Base-by-base conservation (phyloP, 2,888 invertebrate genomes). In the Aspidiotus rigidus region DNA sequence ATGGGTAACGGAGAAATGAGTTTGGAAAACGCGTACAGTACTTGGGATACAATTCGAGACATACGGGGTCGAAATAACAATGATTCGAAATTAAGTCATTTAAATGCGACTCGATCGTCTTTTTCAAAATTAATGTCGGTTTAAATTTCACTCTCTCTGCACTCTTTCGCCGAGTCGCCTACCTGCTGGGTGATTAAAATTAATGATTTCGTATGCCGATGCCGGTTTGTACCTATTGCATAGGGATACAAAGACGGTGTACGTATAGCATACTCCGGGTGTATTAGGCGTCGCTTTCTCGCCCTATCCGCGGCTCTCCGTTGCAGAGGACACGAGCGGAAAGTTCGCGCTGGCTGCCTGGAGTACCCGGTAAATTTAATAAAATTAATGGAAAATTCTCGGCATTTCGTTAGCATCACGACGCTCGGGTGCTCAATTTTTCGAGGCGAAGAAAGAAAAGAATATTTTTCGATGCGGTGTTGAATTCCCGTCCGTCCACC, bases 11-110 rank as follows among this genome's bases (percentile, higher is more conserved):
- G n/a, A 49, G 49, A 49, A 49, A 49, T n/a, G 49, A 49, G 49
- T 49, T 49, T 49, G 49, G n/a, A 49, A 49, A 49, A 11, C 10
- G 49, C n/a, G 10, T 49, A 49, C 11, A 3, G 10, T 28, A 28
- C 28, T 28, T 28, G 28, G 28, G 28, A 28, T 28, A 28, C 28
- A 28, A 28, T 28, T 28, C 28, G 28, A 28, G n/a, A 13, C 11
- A 60, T 17, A 60, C 60, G 39, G 10, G 39, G 17, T 15, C 40
- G 15, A 60, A 60, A 60, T 60, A 60, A 60, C 60, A 60, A 60
- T 39, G 60, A 60, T 60, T 10, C 40, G 60, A 60, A 60, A 60
- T 60, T 60, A 60, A 60, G 60, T 60, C 40, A 60, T 60, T 60
- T 60, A 60, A 60, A 60, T 60, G 60, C 60, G 40, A 60, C 60